A percentile compares a stretch with the other conserved stretches of the same genome.
Evolutionary conservation across 1,140 invertebrate species (phyloP).

Genomic region (Muscidifurax raptorellus): DNA sequence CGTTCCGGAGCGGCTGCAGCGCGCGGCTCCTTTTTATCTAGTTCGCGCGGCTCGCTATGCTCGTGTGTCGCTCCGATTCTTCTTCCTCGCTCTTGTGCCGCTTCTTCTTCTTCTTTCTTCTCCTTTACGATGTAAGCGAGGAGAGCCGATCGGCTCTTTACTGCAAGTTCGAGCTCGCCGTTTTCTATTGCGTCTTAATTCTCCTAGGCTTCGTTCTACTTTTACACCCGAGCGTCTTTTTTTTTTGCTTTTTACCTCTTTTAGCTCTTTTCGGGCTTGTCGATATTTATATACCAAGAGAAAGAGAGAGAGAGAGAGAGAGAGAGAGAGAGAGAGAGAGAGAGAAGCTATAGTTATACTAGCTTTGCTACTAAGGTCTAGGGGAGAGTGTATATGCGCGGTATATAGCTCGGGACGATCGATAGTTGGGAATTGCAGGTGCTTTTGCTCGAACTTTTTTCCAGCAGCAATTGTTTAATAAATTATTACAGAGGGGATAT

Average conservation of each 20-base stretch:
- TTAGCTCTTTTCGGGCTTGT: background rate
- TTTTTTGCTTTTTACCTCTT: background rate
- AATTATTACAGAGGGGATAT: background rate
- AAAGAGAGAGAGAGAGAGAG: no score
- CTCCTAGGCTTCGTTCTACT: background rate
- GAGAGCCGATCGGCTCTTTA: slow-evolving; percentile 39
- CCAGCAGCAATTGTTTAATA: background rate
- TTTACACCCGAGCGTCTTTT: background rate
- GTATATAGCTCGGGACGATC: slow-evolving; percentile 7
- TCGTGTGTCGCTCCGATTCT: background rate
- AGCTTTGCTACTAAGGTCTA: background rate
- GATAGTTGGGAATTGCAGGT: slow-evolving; percentile 36
- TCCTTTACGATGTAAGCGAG: background rate
- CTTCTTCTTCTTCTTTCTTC: background rate
- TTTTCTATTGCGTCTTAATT: slow-evolving; percentile 47
- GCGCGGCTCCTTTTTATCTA: slow-evolving; percentile 39
- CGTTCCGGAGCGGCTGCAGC: slow-evolving; percentile 54
- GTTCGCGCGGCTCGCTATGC: slow-evolving; percentile 19
- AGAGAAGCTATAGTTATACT: background rate
- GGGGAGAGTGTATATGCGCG: background rate
- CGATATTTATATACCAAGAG: slow-evolving; percentile 53
- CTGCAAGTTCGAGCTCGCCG: slow-evolving; percentile 28
- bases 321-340: background rate
- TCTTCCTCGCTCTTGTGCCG: slow-evolving; percentile 38
- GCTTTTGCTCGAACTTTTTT: background rate